Percentiles rank a stretch among this genome's conserved stretches.
phyloP scores from a whole-genome alignment of 2,113 vertebrate genomes.

The Ceuthmochares aereus region DNA sequence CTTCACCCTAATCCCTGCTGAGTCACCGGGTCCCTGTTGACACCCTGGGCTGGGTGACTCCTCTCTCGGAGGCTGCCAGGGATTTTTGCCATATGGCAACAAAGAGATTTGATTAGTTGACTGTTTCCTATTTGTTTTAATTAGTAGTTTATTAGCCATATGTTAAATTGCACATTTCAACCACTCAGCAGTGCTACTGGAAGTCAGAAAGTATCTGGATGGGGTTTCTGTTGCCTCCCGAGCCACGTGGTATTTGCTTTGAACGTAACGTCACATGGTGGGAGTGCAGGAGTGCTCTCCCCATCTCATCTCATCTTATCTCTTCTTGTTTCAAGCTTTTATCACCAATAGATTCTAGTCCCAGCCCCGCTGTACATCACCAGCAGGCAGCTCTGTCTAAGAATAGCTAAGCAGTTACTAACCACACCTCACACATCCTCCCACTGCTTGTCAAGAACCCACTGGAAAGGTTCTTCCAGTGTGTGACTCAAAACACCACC shows the following conservation, averaged over 20 bases:
- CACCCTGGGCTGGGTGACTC: constrained; percentile 2
- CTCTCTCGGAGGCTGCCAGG: constrained; percentile 10
- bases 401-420: neutral
- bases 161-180: constrained; percentile 57
- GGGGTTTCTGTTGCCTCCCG: neutral
- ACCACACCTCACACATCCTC: neutral
- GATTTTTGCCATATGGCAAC: constrained; percentile 60
- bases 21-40: neutral
- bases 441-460: neutral
- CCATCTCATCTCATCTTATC: neutral
- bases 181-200: neutral
- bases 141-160: constrained; percentile 65
- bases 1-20: neutral
- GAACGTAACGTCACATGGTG: neutral
- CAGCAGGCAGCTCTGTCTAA: neutral
- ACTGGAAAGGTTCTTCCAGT: neutral
- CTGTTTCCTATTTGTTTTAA: constrained; percentile 69
- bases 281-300: neutral
- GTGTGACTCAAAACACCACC: fast-evolving
- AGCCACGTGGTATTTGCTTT: neutral
- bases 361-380: fast-evolving
- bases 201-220: neutral
- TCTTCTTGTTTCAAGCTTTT: neutral
- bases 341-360: neutral
- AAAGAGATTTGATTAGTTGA: constrained; percentile 54